phyloP scores from a whole-genome alignment of 2,888 invertebrate genomes.

The Pocota personata region DNA sequence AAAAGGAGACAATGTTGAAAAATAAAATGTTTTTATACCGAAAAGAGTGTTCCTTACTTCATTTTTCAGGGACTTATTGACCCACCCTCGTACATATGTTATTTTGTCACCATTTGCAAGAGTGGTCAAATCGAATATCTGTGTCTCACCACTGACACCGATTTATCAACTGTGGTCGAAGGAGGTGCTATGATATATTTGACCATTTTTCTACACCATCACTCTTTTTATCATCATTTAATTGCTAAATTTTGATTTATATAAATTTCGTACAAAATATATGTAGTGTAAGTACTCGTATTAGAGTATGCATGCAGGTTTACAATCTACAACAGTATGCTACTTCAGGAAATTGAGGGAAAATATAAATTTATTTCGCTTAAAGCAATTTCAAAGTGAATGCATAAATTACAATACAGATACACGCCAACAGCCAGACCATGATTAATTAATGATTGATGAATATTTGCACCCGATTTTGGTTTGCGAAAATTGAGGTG shows the following conservation, averaged over 20 bases:
- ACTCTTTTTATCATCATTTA: neutral
- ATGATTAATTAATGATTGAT: constrained; percentile 4
- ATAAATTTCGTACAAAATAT: neutral
- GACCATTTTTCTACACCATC: neutral
- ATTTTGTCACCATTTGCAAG: too few species aligned
- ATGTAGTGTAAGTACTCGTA: neutral
- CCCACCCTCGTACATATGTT: too few species aligned
- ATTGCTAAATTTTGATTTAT: neutral
- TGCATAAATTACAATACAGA: neutral
- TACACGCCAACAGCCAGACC: neutral
- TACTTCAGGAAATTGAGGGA: neutral
- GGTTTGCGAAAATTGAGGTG: neutral
- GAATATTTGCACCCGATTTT: neutral
- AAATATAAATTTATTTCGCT: neutral
- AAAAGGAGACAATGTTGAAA: too few species aligned
- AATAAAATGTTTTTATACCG: too few species aligned
- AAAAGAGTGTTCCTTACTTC: too few species aligned
- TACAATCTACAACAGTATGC: neutral
- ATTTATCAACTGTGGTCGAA: neutral
- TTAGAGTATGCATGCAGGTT: neutral
- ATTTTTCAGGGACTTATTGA: too few species aligned
- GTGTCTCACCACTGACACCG: neutral
- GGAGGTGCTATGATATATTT: neutral
- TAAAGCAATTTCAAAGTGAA: neutral
- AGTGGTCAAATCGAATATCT: too few species aligned